Evolutionary conservation across 2,888 invertebrate species (phyloP).

Genomic region (Trichacis sp.): DNA sequence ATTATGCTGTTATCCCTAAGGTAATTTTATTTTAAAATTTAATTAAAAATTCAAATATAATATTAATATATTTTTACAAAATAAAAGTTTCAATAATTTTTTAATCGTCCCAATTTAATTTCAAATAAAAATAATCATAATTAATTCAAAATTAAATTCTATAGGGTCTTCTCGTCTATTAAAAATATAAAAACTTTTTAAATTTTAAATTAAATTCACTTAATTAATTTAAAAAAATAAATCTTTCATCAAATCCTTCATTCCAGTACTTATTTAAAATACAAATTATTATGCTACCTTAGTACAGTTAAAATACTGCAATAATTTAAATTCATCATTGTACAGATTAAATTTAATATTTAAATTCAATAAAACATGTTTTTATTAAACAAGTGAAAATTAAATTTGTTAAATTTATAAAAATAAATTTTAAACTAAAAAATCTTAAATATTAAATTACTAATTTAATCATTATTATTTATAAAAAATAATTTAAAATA

Average conservation of each 20-base stretch:
- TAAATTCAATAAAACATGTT: conserved; percentile 77
- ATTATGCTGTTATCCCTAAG: conserved; percentile 89
- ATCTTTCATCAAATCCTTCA: conserved; percentile 80
- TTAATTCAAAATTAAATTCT: conserved; percentile 72
- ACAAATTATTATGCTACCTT: conserved; percentile 87
- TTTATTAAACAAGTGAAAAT: conserved; percentile 81
- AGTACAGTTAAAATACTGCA: conserved; percentile 83
- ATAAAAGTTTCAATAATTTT: conserved; percentile 74
- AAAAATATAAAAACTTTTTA: conserved; percentile 77
- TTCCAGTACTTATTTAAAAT: conserved; percentile 84
- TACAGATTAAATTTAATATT: conserved; percentile 80
- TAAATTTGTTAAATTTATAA: conserved; percentile 76
- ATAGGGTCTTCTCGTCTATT: conserved; percentile 85
- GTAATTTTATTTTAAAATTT: conserved; percentile 74
- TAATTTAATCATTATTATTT: conserved; percentile 59
- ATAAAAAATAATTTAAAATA: conserved; percentile 68
- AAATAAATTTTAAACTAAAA: conserved; percentile 63
- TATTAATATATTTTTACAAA: conserved; percentile 70
- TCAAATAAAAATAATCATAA: conserved; percentile 64
- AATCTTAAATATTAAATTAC: conserved; percentile 44
- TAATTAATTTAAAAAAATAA: conserved; percentile 72
- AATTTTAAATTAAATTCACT: conserved; percentile 74
- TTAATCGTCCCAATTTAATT: conserved; percentile 78
- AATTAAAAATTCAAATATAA: conserved; percentile 73
- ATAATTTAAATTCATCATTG: conserved; percentile 80